phyloP scores from a whole-genome alignment of 2,888 invertebrate genomes.

The Xestobium rufovillosum region DNA sequence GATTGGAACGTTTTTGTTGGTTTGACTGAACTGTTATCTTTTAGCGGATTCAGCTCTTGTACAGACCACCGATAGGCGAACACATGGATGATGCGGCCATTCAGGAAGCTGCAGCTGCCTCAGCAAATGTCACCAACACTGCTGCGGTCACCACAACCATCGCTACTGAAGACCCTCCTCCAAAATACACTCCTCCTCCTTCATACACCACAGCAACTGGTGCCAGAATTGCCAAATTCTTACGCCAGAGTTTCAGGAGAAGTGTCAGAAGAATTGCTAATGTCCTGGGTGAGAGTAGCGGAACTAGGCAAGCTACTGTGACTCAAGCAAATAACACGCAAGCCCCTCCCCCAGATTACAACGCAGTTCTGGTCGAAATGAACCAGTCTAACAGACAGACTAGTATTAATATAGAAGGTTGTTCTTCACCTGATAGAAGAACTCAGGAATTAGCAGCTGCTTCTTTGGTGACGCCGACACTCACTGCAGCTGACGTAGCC shows the following conservation, averaged over 20 bases:
- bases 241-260: conserved; percentile 68
- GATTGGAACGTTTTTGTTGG: neutral
- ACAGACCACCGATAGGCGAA: conserved; percentile 61
- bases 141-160: conserved; percentile 30
- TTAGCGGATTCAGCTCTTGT: conserved; percentile 76
- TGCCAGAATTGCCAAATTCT: conserved; percentile 65
- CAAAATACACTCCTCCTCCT: conserved; percentile 90
- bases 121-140: conserved; percentile 26
- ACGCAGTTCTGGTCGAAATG: conserved; percentile 55
- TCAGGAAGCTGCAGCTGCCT: conserved; percentile 31
- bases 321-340: conserved; percentile 24
- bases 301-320: conserved; percentile 20
- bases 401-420: conserved; percentile 9
- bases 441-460: conserved; percentile 10
- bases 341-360: conserved; percentile 56
- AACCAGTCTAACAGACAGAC: conserved; percentile 36
- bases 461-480: conserved; percentile 33
- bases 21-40: conserved; percentile 27
- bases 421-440: conserved; percentile 6
- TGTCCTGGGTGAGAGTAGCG: conserved; percentile 46
- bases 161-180: conserved; percentile 68
- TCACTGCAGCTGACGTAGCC: conserved; percentile 53
- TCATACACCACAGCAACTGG: conserved; percentile 90
- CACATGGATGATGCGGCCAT: conserved; percentile 42
- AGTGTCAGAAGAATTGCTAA: conserved; percentile 64